These are phyloP conservation scores for Danio jaintianensis DNA, from an alignment of 2,797 vertebrate genomes.

Conservation along the genomic window DNA sequence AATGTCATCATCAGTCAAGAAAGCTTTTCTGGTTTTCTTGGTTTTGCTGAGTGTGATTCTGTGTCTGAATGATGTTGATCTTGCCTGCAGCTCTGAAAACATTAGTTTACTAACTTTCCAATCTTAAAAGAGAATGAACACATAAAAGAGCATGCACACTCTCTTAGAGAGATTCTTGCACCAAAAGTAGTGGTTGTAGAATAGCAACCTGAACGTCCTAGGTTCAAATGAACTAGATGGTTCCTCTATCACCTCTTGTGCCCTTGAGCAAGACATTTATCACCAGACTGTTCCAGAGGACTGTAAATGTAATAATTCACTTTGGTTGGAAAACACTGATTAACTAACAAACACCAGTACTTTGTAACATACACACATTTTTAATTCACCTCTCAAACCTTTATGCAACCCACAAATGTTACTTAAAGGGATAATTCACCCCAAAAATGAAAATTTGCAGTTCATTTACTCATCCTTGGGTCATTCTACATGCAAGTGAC, in stretches of 20 bases:
- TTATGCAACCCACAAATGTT: slow-evolving; percentile 24
- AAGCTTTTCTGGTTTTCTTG: slow-evolving; percentile 11
- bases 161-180: slow-evolving; percentile 32
- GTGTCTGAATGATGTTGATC: not conserved
- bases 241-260: slow-evolving; percentile 30
- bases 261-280: slow-evolving; percentile 34
- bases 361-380: slow-evolving; percentile 31
- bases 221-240: slow-evolving; percentile 22
- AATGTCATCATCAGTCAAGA: not conserved
- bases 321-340: not conserved
- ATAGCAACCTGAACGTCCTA: slow-evolving; percentile 25
- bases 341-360: slow-evolving; percentile 12
- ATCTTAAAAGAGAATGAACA: slow-evolving; percentile 8
- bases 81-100: slow-evolving; percentile 35
- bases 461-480: no score
- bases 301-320: slow-evolving; percentile 31
- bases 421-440: not conserved
- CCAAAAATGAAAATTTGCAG: no score
- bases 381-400: slow-evolving; percentile 29
- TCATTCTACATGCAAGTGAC: no score
- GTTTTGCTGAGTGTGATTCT: slow-evolving; percentile 10
- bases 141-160: slow-evolving; percentile 40
- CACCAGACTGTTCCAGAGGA: slow-evolving; percentile 22
- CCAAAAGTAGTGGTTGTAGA: slow-evolving; percentile 41
- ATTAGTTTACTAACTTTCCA: not conserved